These are phyloP conservation scores for Pyralis farinalis DNA, from an alignment of 2,888 invertebrate genomes.

Conservation along the genomic window DNA sequence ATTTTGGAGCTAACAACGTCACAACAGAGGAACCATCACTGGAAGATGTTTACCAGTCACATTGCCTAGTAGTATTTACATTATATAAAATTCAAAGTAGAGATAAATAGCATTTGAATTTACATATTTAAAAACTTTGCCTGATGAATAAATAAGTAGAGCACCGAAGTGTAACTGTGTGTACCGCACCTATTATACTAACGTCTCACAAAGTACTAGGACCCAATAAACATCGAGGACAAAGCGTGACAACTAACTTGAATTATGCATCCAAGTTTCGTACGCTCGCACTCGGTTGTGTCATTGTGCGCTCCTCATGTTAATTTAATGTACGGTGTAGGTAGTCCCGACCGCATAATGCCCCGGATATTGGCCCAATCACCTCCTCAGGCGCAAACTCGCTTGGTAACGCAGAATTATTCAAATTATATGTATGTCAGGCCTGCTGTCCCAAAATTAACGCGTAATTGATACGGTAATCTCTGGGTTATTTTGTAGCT, in stretches of 20 bases:
- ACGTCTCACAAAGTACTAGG: slow-evolving; percentile 25
- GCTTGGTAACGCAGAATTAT: slow-evolving; percentile 36
- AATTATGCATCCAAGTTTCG: slow-evolving; percentile 41
- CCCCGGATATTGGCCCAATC: slow-evolving; percentile 45
- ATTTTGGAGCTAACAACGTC: too few species aligned
- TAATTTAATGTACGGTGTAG: slow-evolving; percentile 61
- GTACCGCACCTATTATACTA: background rate
- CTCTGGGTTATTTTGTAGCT: slow-evolving; percentile 4
- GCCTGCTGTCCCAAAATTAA: slow-evolving; percentile 17
- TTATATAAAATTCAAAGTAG: too few species aligned
- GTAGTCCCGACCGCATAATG: slow-evolving; percentile 37
- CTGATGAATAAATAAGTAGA: background rate
- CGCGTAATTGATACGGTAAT: slow-evolving; percentile 20
- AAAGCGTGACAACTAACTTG: slow-evolving; percentile 30
- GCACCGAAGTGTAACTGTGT: background rate
- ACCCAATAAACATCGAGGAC: slow-evolving; percentile 34
- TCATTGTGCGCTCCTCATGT: slow-evolving; percentile 50
- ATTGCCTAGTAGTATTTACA: too few species aligned
- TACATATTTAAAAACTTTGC: background rate
- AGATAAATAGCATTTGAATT: too few species aligned
- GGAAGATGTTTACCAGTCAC: too few species aligned
- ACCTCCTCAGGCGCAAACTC: slow-evolving; percentile 29
- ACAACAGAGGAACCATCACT: too few species aligned
- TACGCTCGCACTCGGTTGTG: slow-evolving; percentile 30
- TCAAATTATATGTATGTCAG: slow-evolving; percentile 32